Evolutionary conservation across 2,888 invertebrate species (phyloP), one percentile per base, ranked within the genome.

Genomic region (Nebria salina): DNA sequence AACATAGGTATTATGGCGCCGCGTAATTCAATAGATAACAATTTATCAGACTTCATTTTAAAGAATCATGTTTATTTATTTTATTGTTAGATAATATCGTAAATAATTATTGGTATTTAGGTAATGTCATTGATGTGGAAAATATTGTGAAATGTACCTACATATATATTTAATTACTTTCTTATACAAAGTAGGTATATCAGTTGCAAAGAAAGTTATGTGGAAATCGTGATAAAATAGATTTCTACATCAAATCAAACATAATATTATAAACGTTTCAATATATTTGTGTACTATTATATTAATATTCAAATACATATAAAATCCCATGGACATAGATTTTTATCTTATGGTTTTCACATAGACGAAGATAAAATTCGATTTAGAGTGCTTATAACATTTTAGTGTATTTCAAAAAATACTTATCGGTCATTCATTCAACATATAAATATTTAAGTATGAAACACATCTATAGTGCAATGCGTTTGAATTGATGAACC

Each of bases 41-140:
- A 65, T 73, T 73, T 78, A 78, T 78, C 78, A 72, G 25, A 25
- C 13, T 34, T 54, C 8, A 72, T 78, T 78, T 73, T 65, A 34
- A 68, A 34, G 54, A 78, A 78, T 78, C 73, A 78, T 78, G 73
- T 73, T 78, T 78, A 78, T 78, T 78, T 78, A 72, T 65, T 73
- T 65, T n/a, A 25, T 11, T 11, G 34, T 42, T 43, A 5, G 68
- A 77, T 77, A 72, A 54, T 72, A 77, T 77, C 64, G 72, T 43
- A 77, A 54, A 72, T 54, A 42, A 54, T 73, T 73, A 78, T 77
- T 77, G 70, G 70, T 77, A 68, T 73, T 64, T 72, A 77, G 70
- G 73, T 73, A 78, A 77, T 70, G 70, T 43, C 54, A 54, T 1
- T 54, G 54, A 54, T 54, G 54, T 54, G 54, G 54, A 54, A 54